phyloP scores from a whole-genome alignment of 2,113 vertebrate genomes.

The human (Homo sapiens) region DNA sequence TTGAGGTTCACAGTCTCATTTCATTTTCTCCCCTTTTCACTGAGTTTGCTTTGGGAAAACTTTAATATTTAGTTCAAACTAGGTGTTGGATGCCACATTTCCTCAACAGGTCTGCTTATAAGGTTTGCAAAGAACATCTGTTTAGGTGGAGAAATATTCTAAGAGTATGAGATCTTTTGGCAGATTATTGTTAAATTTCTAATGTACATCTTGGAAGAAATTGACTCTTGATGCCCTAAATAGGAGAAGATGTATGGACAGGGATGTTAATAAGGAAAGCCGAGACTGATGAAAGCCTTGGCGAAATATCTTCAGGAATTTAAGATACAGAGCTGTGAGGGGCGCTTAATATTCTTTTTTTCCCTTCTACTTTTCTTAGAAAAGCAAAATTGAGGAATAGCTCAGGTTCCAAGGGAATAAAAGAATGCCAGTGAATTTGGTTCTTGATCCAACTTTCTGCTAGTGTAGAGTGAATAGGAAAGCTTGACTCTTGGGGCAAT shows the following conservation, averaged over 20 bases:
- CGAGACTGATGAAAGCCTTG: constrained; percentile 51
- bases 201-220: constrained; percentile 39
- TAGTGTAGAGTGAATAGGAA: constrained; percentile 82
- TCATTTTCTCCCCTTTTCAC: not conserved
- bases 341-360: constrained; percentile 74
- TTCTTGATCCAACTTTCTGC: constrained; percentile 82
- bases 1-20: not conserved
- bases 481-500: constrained; percentile 81
- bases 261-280: constrained; percentile 47
- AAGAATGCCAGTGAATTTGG: constrained; percentile 84
- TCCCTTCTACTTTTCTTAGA: constrained; percentile 81
- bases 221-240: constrained; percentile 39
- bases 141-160: constrained; percentile 6
- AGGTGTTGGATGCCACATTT: not conserved
- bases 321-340: constrained; percentile 69
- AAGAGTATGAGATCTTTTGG: not conserved
- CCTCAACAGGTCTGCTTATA: not conserved
- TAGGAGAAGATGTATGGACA: constrained; percentile 42
- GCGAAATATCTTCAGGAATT: constrained; percentile 77
- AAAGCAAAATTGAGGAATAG: constrained; percentile 82
- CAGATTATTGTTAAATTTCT: not conserved
- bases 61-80: constrained; percentile 17
- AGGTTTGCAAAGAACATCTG: not conserved
- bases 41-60: not conserved
- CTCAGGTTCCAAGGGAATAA: constrained; percentile 83